Evolutionary conservation across 1,140 invertebrate species (phyloP).

Genomic region (Zaprionus gabonicus): DNA sequence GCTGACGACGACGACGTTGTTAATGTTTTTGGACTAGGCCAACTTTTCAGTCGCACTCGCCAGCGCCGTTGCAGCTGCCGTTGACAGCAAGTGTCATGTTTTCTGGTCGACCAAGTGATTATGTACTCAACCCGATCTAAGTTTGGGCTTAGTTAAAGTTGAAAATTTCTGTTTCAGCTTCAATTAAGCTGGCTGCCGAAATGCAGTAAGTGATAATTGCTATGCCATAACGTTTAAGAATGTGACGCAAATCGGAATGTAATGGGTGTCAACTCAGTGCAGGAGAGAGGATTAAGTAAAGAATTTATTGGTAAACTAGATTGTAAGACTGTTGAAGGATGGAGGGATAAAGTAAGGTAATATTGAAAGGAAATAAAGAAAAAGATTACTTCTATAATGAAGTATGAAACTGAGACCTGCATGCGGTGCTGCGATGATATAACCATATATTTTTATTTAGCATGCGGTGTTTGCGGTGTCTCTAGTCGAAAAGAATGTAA

Average conservation of each 20-base stretch:
- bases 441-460: no score
- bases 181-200: slow-evolving; percentile 1
- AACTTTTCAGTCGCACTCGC: slow-evolving; percentile 8
- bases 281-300: neutral
- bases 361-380: neutral
- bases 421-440: no score
- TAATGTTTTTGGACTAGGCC: slow-evolving; percentile 15
- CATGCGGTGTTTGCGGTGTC: no score
- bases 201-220: slow-evolving; percentile 4
- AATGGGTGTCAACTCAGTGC: neutral
- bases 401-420: no score
- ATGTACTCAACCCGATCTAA: neutral
- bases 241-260: neutral
- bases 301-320: neutral
- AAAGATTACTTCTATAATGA: no score
- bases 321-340: neutral
- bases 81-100: slow-evolving; percentile 11
- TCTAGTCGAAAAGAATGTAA: no score
- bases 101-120: slow-evolving; percentile 22
- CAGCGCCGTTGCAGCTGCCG: neutral
- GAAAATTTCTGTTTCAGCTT: neutral
- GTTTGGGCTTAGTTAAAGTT: slow-evolving; percentile 12
- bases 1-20: slow-evolving; percentile 1
- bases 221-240: neutral
- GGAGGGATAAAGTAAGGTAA: neutral